Percentiles rank a stretch among this genome's conserved stretches.
Evolutionary conservation across 1,140 invertebrate genomes (phyloP).

Genomic region (Penaeus chinensis): DNA sequence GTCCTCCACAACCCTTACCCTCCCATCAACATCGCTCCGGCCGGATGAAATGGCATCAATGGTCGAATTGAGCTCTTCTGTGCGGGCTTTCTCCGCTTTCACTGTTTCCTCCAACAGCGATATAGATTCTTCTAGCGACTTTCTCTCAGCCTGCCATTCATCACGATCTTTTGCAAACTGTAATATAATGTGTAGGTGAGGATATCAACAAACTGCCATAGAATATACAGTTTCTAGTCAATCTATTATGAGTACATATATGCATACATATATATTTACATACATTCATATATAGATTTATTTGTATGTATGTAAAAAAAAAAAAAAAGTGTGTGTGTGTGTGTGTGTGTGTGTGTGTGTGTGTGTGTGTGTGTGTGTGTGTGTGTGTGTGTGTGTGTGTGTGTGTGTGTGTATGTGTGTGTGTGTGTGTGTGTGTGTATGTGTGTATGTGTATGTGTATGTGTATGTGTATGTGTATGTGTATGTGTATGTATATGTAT

Average conservation of each 20-base stretch:
- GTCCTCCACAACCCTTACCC: neutral
- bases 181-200: neutral
- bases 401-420: too few relatives aligned
- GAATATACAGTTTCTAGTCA: neutral
- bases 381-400: too few relatives aligned
- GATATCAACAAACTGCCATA: neutral
- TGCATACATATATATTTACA: too few relatives aligned
- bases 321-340: too few relatives aligned
- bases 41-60: constrained; percentile 29
- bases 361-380: too few relatives aligned
- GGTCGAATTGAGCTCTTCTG: constrained; percentile 31
- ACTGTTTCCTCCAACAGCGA: constrained; percentile 20
- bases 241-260: neutral
- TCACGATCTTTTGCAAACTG: constrained; percentile 38
- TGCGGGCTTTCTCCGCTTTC: constrained; percentile 18
- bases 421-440: too few relatives aligned
- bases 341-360: too few relatives aligned
- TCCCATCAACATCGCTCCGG: constrained; percentile 33
- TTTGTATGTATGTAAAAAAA: too few relatives aligned
- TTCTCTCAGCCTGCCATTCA: constrained; percentile 35
- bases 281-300: too few relatives aligned
- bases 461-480: too few relatives aligned
- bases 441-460: too few relatives aligned
- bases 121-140: constrained; percentile 3
- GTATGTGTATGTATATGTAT: too few relatives aligned